Percentiles rank a stretch among this genome's conserved stretches.
Evolutionary conservation across 2,797 vertebrate genomes (phyloP).

Genomic region (Masticophis lateralis): DNA sequence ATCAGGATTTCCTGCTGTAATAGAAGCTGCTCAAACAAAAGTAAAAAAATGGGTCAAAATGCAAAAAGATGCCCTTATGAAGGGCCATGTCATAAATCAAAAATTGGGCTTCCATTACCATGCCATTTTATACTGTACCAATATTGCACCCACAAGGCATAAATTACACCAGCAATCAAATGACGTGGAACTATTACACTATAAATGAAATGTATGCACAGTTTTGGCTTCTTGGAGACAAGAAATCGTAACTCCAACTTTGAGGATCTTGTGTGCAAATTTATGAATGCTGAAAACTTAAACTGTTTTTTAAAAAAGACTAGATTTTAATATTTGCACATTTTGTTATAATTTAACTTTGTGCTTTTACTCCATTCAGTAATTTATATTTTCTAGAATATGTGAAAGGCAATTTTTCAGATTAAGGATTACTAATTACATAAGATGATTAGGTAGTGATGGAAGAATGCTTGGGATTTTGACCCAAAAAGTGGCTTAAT

Average conservation of each 20-base stretch:
- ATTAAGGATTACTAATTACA: not conserved
- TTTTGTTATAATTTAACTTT: not conserved
- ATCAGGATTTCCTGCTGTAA: constrained; percentile 15
- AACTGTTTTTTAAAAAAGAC: not conserved
- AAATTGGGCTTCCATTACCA: not conserved
- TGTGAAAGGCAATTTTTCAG: not conserved
- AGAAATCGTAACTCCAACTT: not conserved
- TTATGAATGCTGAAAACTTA: not conserved
- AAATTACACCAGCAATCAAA: not conserved
- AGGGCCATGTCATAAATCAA: not conserved
- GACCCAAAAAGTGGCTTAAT: not conserved
- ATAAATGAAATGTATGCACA: not conserved
- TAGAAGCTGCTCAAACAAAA: not conserved
- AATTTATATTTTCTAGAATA: not conserved
- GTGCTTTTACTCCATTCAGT: not conserved
- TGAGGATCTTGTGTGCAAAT: not conserved
- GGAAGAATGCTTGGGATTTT: not conserved
- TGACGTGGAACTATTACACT: not conserved
- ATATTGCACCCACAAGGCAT: not conserved
- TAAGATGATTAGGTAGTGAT: not conserved
- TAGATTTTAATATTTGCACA: not conserved
- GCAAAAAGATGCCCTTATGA: constrained; percentile 1
- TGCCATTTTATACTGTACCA: not conserved
- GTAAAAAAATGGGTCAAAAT: not conserved
- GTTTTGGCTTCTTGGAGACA: not conserved